Evolutionary conservation across 2,797 vertebrate genomes (phyloP).

Genomic region (Pempheris klunzingeri): DNA sequence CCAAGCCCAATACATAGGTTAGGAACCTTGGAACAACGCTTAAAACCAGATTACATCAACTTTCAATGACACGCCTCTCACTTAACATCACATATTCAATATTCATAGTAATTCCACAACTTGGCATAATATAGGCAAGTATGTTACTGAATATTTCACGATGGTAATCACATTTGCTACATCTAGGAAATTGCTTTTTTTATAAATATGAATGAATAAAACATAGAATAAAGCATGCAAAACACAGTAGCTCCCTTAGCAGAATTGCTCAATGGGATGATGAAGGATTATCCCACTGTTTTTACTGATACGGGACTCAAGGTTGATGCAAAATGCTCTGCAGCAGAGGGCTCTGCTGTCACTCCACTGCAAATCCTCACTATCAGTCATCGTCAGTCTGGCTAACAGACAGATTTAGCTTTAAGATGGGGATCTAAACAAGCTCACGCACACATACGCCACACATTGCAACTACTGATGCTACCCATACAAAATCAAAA

Average conservation of each 20-base stretch:
- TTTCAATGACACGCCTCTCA: background rate
- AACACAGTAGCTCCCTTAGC: constrained; percentile 25
- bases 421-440: constrained; percentile 23
- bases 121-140: constrained; percentile 1
- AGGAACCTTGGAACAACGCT: background rate
- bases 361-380: constrained; percentile 35
- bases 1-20: background rate
- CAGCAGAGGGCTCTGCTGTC: constrained; percentile 19
- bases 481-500: background rate
- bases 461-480: constrained; percentile 5
- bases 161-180: constrained; percentile 14
- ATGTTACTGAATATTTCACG: background rate
- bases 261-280: constrained; percentile 22
- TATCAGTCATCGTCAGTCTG: constrained; percentile 28
- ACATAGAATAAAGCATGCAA: constrained; percentile 17
- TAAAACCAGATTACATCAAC: background rate
- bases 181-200: constrained; percentile 13
- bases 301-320: constrained; percentile 55
- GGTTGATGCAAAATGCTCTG: constrained; percentile 38
- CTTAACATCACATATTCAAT: constrained; percentile 6
- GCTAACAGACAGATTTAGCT: constrained; percentile 16
- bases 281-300: constrained; percentile 53
- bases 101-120: background rate
- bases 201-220: constrained; percentile 17
- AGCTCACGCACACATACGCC: background rate